Conservation (phyloP, 2,888 invertebrate species). For the Latrodectus hesperus region DNA sequence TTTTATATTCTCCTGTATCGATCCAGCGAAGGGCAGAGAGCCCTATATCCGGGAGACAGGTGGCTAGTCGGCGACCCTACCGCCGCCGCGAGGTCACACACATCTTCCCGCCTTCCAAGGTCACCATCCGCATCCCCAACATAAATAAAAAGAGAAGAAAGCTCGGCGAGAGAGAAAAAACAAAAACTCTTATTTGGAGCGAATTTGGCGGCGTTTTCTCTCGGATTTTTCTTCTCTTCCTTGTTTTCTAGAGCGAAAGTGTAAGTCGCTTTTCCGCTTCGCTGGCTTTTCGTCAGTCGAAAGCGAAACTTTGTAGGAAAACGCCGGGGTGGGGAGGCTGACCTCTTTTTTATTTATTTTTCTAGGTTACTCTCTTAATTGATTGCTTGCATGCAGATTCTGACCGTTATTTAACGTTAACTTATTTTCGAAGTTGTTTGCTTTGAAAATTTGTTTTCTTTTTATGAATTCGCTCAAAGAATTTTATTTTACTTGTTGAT, state of each 20-base stretch:
- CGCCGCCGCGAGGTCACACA: slow-evolving; percentile 26
- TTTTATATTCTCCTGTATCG: slow-evolving; percentile 28
- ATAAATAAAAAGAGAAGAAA: slow-evolving; percentile 5
- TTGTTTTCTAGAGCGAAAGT: slow-evolving; percentile 24
- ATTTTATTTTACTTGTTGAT: no score
- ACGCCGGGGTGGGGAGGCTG: not conserved
- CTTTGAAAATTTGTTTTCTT: no score
- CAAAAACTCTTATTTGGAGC: slow-evolving; percentile 35
- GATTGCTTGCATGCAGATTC: not conserved
- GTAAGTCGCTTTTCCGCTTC: slow-evolving; percentile 49
- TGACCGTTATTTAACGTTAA: no score
- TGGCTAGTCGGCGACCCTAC: slow-evolving; percentile 65
- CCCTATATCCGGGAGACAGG: slow-evolving; percentile 69
- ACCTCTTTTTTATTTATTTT: slow-evolving; percentile 11
- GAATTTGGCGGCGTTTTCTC: slow-evolving; percentile 40
- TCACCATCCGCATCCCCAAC: slow-evolving; percentile 23
- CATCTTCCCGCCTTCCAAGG: slow-evolving; percentile 60
- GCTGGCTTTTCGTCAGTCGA: slow-evolving; percentile 24
- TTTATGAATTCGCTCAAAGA: no score
- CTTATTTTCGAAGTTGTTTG: no score
- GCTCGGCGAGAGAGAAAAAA: slow-evolving; percentile 9
- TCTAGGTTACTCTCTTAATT: not conserved
- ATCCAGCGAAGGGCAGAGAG: slow-evolving; percentile 34
- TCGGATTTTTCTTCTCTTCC: slow-evolving; percentile 5
- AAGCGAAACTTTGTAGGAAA: slow-evolving; percentile 8